These are phyloP conservation scores for Acanthococcus lagerstroemiae DNA, from an alignment of 2,888 invertebrate species.

Conservation along the genomic window DNA sequence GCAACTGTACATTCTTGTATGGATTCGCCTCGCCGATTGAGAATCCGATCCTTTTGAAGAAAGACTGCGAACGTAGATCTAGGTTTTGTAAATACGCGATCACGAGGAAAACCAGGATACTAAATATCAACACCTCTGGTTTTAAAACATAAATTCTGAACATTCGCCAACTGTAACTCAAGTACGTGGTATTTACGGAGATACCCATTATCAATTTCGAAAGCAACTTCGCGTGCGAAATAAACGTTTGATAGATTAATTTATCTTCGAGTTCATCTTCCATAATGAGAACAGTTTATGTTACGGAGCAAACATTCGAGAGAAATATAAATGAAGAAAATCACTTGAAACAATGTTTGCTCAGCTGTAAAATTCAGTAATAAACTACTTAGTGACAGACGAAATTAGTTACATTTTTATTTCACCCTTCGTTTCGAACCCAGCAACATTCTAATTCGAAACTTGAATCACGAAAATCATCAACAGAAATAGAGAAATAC, in stretches of 20 bases:
- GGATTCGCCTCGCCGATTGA: constrained; percentile 28
- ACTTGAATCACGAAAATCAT: no score
- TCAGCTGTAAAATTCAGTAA: no score
- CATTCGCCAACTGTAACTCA: constrained; percentile 67
- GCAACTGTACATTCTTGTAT: constrained; percentile 33
- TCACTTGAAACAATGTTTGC: no score
- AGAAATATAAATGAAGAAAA: no score
- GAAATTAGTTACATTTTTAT: no score
- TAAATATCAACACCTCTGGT: constrained; percentile 67
- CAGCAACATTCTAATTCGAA: no score
- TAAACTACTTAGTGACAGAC: no score
- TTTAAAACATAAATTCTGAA: constrained; percentile 66
- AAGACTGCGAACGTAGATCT: constrained; percentile 53
- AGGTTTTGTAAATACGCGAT: constrained; percentile 72
- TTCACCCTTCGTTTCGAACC: no score
- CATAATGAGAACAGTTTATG: constrained; percentile 53
- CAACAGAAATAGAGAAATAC: no score
- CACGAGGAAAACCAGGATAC: constrained; percentile 58
- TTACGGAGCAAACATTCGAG: no score
- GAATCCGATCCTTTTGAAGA: constrained; percentile 33
- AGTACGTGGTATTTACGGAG: constrained; percentile 59
- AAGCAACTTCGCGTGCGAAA: constrained; percentile 74
- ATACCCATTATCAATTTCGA: constrained; percentile 70
- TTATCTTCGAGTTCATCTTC: constrained; percentile 87
- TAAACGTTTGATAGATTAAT: constrained; percentile 76